phyloP scores from a whole-genome alignment of 2,797 vertebrate species.

The Spinus pinus region DNA sequence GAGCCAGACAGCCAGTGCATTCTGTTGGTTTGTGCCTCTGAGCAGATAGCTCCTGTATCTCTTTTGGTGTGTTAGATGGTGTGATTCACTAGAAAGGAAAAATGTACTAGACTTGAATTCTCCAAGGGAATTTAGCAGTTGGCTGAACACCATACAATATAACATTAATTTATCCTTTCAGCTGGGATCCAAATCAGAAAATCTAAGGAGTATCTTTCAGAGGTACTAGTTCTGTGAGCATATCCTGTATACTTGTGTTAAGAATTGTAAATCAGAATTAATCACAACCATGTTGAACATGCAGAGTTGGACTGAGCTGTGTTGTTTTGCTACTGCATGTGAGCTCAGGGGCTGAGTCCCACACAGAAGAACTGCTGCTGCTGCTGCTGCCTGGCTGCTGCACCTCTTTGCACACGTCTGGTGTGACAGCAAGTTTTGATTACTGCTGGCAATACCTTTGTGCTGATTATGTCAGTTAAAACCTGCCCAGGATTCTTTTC shows the following conservation, averaged over 20 bases:
- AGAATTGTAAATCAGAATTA: background rate
- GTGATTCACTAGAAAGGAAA: background rate
- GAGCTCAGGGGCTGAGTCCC: too few relatives aligned
- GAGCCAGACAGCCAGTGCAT: background rate
- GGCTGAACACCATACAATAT: background rate
- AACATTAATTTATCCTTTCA: background rate
- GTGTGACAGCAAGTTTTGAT: background rate
- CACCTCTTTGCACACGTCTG: background rate
- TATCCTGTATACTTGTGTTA: background rate
- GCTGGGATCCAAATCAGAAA: background rate
- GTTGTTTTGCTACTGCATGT: background rate
- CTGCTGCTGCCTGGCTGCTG: background rate
- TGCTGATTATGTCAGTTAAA: background rate
- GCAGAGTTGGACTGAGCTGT: background rate
- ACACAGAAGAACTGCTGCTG: background rate
- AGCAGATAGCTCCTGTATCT: background rate
- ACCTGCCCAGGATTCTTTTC: background rate
- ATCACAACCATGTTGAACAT: fast-evolving
- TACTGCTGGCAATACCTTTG: background rate
- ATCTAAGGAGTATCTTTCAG: background rate
- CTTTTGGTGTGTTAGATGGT: background rate
- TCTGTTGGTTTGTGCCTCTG: background rate
- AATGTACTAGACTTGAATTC: background rate
- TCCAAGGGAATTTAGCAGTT: background rate
- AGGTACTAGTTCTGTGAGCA: background rate